Evolutionary conservation across 2,797 vertebrate species (phyloP).

Genomic region (Coilia nasus): DNA sequence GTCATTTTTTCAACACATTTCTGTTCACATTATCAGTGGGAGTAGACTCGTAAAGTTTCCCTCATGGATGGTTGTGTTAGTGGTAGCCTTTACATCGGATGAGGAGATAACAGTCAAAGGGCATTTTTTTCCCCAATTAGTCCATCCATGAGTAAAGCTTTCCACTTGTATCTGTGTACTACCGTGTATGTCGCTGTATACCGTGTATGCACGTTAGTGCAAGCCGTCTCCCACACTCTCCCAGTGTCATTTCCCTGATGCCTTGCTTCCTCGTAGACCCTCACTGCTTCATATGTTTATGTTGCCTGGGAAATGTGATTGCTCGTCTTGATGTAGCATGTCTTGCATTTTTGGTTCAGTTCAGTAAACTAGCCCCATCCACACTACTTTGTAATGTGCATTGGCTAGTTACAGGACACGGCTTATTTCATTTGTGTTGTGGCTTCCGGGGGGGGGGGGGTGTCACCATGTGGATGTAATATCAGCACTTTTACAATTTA

Average conservation of each 20-base stretch:
- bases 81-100: neutral
- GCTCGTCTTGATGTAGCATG: conserved; percentile 53
- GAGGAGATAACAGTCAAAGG: neutral
- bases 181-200: conserved; percentile 58
- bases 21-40: neutral
- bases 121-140: neutral
- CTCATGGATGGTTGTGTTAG: conserved; percentile 65
- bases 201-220: conserved; percentile 54
- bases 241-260: conserved; percentile 50
- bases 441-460: neutral
- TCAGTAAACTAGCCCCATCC: conserved; percentile 52
- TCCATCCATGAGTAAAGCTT: conserved; percentile 86
- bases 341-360: conserved; percentile 60
- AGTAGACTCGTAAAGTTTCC: conserved; percentile 40
- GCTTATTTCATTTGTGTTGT: conserved; percentile 40
- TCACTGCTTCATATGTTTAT: conserved; percentile 49
- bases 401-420: conserved; percentile 65
- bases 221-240: conserved; percentile 58
- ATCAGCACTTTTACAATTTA: conserved; percentile 42
- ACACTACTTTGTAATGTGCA: conserved; percentile 56
- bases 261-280: neutral
- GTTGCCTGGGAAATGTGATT: conserved; percentile 60
- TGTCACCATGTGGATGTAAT: conserved; percentile 27
- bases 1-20: neutral
- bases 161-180: conserved; percentile 51